A percentile compares a stretch with the other conserved stretches of the same genome.
phyloP scores from a whole-genome alignment of 2,888 invertebrate species.

The Drosophila gaucha region DNA sequence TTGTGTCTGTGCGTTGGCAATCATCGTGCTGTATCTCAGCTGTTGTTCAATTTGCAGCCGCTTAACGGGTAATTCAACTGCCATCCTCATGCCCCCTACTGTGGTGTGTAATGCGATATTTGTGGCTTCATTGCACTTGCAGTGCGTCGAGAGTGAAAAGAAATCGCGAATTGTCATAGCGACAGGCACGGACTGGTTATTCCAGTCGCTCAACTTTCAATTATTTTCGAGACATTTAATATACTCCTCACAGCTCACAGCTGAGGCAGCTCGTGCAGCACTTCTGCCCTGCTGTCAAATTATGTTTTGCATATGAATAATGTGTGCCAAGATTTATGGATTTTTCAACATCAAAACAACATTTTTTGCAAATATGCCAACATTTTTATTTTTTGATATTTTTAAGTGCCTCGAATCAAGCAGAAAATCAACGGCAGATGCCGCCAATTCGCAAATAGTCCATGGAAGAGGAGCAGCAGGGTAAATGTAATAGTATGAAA shows the following conservation, averaged over 20 bases:
- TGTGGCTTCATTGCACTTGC: slow-evolving; percentile 70
- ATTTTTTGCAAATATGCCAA: slow-evolving; percentile 33
- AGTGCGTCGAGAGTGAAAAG: slow-evolving; percentile 36
- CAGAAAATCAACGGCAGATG: slow-evolving; percentile 31
- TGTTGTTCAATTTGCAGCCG: slow-evolving; percentile 58
- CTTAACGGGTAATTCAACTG: slow-evolving; percentile 55
- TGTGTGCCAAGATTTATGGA: slow-evolving; percentile 48
- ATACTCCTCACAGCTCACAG: slow-evolving; percentile 6
- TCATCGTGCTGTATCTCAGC: slow-evolving; percentile 27
- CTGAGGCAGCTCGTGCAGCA: neutral
- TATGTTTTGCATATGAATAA: slow-evolving; percentile 48
- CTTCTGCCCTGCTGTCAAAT: slow-evolving; percentile 36
- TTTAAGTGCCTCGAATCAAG: slow-evolving; percentile 46
- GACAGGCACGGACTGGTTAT: slow-evolving; percentile 55
- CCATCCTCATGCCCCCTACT: slow-evolving; percentile 5
- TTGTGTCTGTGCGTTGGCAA: slow-evolving; percentile 27
- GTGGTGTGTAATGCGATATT: slow-evolving; percentile 68
- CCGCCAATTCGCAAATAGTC: slow-evolving; percentile 26
- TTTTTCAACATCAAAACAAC: slow-evolving; percentile 28
- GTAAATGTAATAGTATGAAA: neutral
- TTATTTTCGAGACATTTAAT: slow-evolving; percentile 50
- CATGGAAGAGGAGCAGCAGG: slow-evolving; percentile 8
- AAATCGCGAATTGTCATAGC: slow-evolving; percentile 53
- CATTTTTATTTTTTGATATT: slow-evolving; percentile 26
- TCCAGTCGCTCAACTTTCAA: slow-evolving; percentile 62